Conservation (phyloP, 2,797 vertebrate genomes). For the Propithecus deckenii region DNA sequence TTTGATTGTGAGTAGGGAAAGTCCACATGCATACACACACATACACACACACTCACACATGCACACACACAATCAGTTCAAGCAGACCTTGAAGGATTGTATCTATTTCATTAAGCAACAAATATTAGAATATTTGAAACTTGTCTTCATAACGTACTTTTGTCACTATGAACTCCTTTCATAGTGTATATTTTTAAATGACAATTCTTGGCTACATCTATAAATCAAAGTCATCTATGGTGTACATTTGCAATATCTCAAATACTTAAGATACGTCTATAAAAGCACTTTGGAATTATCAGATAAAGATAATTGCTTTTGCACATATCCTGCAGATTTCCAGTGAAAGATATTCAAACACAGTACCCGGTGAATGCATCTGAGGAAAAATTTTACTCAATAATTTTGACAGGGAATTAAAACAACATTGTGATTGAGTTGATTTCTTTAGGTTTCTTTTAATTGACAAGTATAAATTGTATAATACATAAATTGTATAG, state of each 20-base stretch:
- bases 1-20: background rate
- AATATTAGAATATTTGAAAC: background rate
- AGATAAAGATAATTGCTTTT: background rate
- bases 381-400: background rate
- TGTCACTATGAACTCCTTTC: background rate
- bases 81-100: background rate
- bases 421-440: background rate
- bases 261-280: background rate
- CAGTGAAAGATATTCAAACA: background rate
- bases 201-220: background rate
- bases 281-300: background rate
- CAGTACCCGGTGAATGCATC: background rate
- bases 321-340: background rate
- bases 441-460: background rate
- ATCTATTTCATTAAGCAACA: background rate
- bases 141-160: background rate
- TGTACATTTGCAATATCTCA: background rate
- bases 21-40: background rate
- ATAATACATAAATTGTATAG: background rate
- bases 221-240: slow-evolving; percentile 34
- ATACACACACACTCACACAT: too few species aligned
- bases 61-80: background rate
- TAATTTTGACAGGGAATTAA: slow-evolving; percentile 26
- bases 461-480: background rate
- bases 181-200: background rate